A percentile compares a stretch with the other conserved stretches of the same genome.
These are phyloP conservation scores for Caenorhabditis inopinata DNA, from an alignment of 1,140 invertebrate species.

Conservation along the genomic window DNA sequence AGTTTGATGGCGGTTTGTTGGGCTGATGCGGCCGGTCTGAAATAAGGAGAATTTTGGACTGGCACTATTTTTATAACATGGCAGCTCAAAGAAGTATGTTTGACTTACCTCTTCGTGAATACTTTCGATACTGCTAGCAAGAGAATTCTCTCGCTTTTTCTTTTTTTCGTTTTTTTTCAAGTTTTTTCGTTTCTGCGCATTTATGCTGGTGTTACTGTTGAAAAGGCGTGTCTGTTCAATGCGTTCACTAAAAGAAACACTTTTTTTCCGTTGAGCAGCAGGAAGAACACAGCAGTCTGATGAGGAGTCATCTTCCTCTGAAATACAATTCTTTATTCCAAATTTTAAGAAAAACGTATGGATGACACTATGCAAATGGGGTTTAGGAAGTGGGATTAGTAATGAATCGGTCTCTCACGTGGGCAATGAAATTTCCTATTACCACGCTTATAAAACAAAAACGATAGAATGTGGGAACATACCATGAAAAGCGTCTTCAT, in stretches of 20 bases:
- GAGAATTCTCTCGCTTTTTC: slow-evolving; percentile 17
- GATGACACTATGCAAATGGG: too few relatives aligned
- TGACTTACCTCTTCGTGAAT: not conserved
- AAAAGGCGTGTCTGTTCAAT: slow-evolving; percentile 4
- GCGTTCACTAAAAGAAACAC: not conserved
- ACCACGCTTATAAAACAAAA: too few relatives aligned
- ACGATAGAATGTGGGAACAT: not conserved
- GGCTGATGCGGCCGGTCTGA: not conserved
- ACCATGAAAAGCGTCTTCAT: slow-evolving; percentile 11
- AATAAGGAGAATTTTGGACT: too few relatives aligned
- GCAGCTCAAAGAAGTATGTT: too few relatives aligned
- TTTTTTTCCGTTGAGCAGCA: slow-evolving; percentile 1
- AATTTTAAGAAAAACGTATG: too few relatives aligned
- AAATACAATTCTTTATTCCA: too few relatives aligned
- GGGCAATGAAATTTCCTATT: too few relatives aligned
- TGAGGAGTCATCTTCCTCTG: not conserved
- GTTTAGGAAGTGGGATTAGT: too few relatives aligned
- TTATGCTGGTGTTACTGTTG: slow-evolving; percentile 10
- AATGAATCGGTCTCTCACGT: too few relatives aligned
- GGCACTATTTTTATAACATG: too few relatives aligned
- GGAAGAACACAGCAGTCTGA: not conserved
- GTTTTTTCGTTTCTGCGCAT: not conserved
- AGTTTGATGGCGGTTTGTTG: not conserved
- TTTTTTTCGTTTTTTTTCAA: slow-evolving; percentile 14
- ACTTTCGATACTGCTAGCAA: slow-evolving; percentile 3